Conservation (phyloP, 2,797 vertebrate species). For the Urocyon cinereoargenteus region DNA sequence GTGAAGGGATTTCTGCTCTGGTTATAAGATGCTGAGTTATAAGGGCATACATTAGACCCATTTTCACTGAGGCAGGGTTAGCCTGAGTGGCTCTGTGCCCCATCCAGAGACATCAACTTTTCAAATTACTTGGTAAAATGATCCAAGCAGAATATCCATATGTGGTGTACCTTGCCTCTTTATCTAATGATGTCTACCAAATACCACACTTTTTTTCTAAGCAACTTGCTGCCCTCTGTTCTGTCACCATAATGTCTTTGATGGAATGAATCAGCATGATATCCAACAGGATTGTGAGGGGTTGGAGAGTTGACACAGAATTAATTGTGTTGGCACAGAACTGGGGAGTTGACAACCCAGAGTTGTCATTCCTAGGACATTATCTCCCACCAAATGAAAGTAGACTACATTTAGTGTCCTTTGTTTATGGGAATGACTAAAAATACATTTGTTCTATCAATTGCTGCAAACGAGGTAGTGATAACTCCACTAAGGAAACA, state of each 20-base stretch:
- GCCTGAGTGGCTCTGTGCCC: background rate
- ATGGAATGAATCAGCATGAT: background rate
- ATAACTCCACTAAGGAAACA: background rate
- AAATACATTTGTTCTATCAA: background rate
- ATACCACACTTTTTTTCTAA: background rate
- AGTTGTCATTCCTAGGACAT: no score
- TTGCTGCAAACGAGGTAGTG: background rate
- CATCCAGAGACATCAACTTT: background rate
- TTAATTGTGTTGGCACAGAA: background rate
- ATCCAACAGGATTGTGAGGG: background rate
- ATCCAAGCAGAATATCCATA: background rate
- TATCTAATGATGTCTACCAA: background rate
- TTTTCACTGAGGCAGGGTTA: background rate
- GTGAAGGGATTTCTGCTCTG: background rate
- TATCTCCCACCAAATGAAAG: background rate
- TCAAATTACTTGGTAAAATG: slow-evolving; percentile 6
- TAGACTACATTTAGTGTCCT: background rate
- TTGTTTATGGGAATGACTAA: background rate
- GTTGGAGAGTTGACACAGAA: background rate
- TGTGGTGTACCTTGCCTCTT: background rate
- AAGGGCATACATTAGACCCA: background rate
- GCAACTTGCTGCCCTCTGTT: background rate
- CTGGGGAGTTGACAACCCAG: background rate
- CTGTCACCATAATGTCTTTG: background rate
- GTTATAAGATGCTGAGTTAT: background rate